phyloP scores from a whole-genome alignment of 2,113 vertebrate genomes.

The Myiozetetes cayanensis region DNA sequence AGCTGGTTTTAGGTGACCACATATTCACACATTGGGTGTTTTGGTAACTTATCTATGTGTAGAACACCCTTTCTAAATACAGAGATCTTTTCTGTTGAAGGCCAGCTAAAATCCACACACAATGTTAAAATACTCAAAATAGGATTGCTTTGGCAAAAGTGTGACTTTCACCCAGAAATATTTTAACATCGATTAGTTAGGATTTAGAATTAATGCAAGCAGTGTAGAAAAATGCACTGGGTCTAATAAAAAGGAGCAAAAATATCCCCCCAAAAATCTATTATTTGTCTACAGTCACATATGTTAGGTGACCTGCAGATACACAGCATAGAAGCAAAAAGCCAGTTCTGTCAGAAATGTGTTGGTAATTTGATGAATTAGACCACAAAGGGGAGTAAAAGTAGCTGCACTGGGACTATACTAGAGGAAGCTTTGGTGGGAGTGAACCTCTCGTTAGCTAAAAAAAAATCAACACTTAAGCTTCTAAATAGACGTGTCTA shows the following conservation, averaged over 20 bases:
- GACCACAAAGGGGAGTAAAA: neutral
- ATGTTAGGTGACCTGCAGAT: neutral
- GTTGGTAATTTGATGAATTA: neutral
- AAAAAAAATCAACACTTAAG: neutral
- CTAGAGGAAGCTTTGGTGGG: neutral
- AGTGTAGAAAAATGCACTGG: neutral
- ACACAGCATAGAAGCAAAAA: neutral
- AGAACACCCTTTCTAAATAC: neutral
- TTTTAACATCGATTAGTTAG: neutral
- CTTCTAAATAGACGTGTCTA: neutral
- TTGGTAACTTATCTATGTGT: neutral
- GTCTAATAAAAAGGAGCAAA: neutral
- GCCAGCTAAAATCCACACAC: neutral
- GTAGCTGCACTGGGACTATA: neutral
- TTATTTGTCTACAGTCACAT: neutral
- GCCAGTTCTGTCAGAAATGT: neutral
- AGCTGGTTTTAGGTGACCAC: neutral
- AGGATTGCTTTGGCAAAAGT: neutral
- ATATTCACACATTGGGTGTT: neutral
- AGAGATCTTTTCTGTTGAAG: neutral
- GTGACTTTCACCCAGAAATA: neutral
- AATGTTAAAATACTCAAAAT: neutral
- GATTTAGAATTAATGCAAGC: neutral
- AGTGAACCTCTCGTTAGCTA: neutral
- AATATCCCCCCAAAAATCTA: neutral